Evolutionary conservation across 2,797 vertebrate species (phyloP).

Genomic region (Malacoraja senta): DNA sequence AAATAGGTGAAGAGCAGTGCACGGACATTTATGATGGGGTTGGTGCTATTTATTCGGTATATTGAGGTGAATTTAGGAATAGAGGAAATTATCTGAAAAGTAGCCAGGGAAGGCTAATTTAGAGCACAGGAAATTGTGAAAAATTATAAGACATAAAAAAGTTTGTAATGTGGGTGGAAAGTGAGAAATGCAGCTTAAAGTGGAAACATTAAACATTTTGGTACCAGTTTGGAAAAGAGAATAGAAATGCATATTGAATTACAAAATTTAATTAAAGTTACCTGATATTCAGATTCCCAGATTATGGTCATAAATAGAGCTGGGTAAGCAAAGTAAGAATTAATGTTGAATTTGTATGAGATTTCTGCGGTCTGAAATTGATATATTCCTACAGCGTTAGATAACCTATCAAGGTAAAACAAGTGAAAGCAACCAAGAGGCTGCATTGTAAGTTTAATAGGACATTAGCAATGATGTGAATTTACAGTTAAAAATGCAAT

Average conservation of each 20-base stretch:
- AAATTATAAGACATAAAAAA: background rate
- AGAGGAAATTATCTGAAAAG: background rate
- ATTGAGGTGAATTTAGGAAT: background rate
- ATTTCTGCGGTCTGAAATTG: background rate
- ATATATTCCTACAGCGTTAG: background rate
- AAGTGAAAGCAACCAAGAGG: background rate
- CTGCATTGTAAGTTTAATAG: background rate
- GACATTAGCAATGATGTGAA: background rate
- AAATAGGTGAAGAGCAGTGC: too few relatives aligned
- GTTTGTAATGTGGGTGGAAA: background rate
- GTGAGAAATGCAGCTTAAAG: background rate
- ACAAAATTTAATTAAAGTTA: background rate
- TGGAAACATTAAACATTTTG: constrained; percentile 5
- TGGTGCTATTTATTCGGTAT: background rate
- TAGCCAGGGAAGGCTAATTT: background rate
- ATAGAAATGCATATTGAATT: background rate
- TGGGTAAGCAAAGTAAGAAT: background rate
- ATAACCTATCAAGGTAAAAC: background rate
- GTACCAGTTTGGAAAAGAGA: background rate
- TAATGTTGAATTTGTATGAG: background rate
- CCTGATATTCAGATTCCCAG: background rate
- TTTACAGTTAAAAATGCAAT: background rate
- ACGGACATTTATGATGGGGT: background rate
- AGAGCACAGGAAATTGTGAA: background rate
- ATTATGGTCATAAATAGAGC: background rate